These are phyloP conservation scores for Meda fulgida DNA, from an alignment of 2,797 vertebrate species.

Conservation along the genomic window DNA sequence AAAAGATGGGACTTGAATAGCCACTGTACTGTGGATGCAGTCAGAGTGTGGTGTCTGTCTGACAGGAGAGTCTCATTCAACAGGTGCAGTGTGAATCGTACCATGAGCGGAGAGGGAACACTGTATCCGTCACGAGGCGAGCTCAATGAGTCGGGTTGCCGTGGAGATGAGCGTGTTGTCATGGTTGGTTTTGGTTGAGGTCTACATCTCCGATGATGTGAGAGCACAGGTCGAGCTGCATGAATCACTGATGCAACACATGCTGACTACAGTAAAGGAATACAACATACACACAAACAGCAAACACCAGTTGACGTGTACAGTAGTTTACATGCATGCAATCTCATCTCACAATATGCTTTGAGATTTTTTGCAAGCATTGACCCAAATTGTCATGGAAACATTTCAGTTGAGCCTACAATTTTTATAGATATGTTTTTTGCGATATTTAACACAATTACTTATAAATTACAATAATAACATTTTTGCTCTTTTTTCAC, in stretches of 20 bases:
- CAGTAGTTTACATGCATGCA: background rate
- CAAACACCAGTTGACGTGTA: background rate
- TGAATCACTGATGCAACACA: constrained; percentile 62
- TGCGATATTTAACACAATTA: background rate
- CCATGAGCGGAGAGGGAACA: constrained; percentile 62
- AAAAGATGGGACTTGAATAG: background rate
- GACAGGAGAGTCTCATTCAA: constrained; percentile 39
- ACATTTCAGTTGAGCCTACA: background rate
- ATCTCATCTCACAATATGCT: background rate
- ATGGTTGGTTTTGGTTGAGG: constrained; percentile 69
- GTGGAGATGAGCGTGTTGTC: constrained; percentile 75
- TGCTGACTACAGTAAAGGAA: constrained; percentile 12
- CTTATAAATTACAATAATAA: background rate
- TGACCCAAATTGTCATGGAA: background rate
- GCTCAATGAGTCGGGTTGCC: constrained; percentile 67
- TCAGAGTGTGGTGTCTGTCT: constrained; percentile 17
- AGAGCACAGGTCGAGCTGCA: constrained; percentile 66
- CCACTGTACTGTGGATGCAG: background rate
- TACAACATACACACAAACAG: constrained; percentile 16
- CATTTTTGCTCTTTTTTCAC: background rate
- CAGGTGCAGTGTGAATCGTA: constrained; percentile 21
- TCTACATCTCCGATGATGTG: constrained; percentile 68
- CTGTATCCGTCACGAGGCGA: constrained; percentile 74
- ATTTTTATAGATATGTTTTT: background rate
- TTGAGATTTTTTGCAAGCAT: background rate